Percentiles rank a stretch among this genome's conserved stretches.
Conservation (phyloP, 2,888 invertebrate species). For the Odontocerum albicorne region DNA sequence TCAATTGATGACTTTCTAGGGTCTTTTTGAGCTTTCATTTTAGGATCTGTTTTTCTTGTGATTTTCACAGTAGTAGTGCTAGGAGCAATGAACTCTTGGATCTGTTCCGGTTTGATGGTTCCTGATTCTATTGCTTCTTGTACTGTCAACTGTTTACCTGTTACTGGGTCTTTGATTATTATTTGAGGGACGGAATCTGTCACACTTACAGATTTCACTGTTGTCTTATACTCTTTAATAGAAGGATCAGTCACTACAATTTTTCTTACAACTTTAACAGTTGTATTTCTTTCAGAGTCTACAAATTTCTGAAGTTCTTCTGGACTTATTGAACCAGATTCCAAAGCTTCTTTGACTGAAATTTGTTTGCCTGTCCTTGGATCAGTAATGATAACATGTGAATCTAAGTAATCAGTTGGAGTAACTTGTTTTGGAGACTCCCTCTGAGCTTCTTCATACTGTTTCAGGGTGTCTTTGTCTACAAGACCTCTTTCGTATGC, state of each 20-base stretch:
- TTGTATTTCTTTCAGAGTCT: conserved; percentile 30
- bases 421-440: conserved; percentile 30
- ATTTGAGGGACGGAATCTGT: too few species aligned
- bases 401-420: conserved; percentile 54
- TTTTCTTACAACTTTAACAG: conserved; percentile 29
- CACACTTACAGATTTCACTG: too few species aligned
- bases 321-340: conserved; percentile 44
- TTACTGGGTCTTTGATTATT: conserved; percentile 45
- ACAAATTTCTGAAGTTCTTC: conserved; percentile 41
- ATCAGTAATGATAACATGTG: conserved; percentile 42
- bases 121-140: conserved; percentile 52
- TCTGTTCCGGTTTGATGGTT: conserved; percentile 40
- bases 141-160: conserved; percentile 49
- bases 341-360: conserved; percentile 52
- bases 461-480: conserved; percentile 56
- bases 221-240: conserved; percentile 54
- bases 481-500: conserved; percentile 79
- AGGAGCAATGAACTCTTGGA: background rate
- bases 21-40: too few species aligned
- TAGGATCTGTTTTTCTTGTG: too few species aligned
- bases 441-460: conserved; percentile 51
- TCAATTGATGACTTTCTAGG: conserved; percentile 45
- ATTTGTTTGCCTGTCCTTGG: conserved; percentile 48
- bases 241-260: conserved; percentile 48
- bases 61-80: too few species aligned